phyloP scores from a whole-genome alignment of 2,113 vertebrate genomes.

The Charadrius vociferus region DNA sequence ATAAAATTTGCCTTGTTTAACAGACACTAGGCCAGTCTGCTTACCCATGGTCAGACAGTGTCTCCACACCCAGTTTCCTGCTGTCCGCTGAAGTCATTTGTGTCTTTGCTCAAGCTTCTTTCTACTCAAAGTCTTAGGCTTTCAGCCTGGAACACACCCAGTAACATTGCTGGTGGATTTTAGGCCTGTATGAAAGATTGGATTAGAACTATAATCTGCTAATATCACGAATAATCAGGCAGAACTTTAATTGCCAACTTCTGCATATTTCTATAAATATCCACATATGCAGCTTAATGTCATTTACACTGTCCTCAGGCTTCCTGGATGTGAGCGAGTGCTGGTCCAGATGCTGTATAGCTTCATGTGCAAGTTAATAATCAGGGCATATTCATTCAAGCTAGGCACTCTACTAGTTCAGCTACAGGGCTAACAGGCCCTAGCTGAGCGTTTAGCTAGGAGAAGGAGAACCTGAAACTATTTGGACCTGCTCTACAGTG shows the following conservation, averaged over 20 bases:
- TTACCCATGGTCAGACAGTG: neutral
- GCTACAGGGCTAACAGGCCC: neutral
- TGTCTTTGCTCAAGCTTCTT: neutral
- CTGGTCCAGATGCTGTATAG: neutral
- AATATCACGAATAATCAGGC: neutral
- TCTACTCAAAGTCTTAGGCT: neutral
- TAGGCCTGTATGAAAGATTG: neutral
- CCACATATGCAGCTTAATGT: neutral
- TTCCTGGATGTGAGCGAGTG: neutral
- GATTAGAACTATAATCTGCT: neutral
- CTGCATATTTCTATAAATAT: neutral
- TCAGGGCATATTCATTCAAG: neutral
- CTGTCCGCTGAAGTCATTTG: neutral
- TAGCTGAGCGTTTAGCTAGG: neutral
- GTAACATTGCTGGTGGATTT: neutral
- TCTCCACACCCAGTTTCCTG: neutral
- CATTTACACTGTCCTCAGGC: neutral
- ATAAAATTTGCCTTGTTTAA: neutral
- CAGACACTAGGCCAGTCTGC: neutral
- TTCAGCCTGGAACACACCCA: neutral
- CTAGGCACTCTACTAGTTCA: neutral
- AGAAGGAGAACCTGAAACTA: neutral
- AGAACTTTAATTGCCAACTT: neutral
- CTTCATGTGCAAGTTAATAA: neutral
- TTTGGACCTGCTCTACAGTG: neutral